These are phyloP conservation scores for Phrynocephalus forsythii DNA, from an alignment of 2,797 vertebrate species.

Conservation along the genomic window DNA sequence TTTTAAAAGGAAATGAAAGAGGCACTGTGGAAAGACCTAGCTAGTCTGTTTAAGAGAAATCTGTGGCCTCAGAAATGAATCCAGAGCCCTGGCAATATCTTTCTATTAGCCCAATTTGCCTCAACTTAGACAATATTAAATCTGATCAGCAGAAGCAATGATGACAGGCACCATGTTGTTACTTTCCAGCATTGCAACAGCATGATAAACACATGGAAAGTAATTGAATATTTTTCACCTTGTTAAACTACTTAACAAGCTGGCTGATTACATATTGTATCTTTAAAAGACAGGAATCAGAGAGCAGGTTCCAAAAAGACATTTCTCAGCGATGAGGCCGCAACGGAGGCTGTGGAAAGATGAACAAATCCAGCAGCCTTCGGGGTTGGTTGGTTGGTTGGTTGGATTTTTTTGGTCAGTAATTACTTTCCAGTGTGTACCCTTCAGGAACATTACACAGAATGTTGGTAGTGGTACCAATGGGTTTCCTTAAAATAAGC, in stretches of 20 bases:
- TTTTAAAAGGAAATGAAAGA: constrained; percentile 57
- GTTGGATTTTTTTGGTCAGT: constrained; percentile 14
- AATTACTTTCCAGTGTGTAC: constrained; percentile 20
- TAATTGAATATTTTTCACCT: constrained; percentile 75
- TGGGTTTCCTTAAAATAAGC: constrained; percentile 23
- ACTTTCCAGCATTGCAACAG: constrained; percentile 58
- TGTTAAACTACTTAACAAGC: constrained; percentile 74
- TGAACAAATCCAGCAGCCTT: constrained; percentile 44
- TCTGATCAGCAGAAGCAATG: constrained; percentile 65
- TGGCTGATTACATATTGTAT: constrained; percentile 67
- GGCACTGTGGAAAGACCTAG: constrained; percentile 47
- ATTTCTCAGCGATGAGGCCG: constrained; percentile 45
- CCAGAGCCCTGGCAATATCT: constrained; percentile 40
- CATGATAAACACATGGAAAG: constrained; percentile 68
- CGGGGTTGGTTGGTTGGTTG: neutral
- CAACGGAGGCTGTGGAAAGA: constrained; percentile 27
- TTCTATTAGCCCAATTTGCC: constrained; percentile 60
- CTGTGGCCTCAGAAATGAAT: constrained; percentile 52
- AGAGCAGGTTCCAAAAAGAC: constrained; percentile 45
- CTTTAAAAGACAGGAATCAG: constrained; percentile 66
- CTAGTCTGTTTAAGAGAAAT: constrained; percentile 54
- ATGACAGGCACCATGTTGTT: constrained; percentile 63
- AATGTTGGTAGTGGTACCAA: constrained; percentile 23
- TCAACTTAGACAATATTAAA: constrained; percentile 55
- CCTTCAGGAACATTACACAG: neutral